These are phyloP conservation scores for Chrosomus eos DNA, from an alignment of 2,797 vertebrate species.

Conservation along the genomic window DNA sequence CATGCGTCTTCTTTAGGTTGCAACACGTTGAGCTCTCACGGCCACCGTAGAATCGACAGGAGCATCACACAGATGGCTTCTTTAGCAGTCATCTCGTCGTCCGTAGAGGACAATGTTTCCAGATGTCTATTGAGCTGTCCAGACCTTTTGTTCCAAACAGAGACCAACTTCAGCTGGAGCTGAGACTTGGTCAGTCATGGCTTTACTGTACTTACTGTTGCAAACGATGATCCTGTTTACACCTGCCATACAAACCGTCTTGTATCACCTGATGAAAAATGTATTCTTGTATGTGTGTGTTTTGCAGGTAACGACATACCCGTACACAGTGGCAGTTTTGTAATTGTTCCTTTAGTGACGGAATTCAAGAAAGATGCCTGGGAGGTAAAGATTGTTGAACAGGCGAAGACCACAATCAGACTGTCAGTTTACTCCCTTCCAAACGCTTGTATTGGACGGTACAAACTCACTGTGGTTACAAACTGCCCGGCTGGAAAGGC, in stretches of 20 bases:
- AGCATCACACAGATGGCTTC: conserved; percentile 84
- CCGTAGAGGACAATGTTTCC: conserved; percentile 85
- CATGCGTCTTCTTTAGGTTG: no score
- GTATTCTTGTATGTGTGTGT: background rate
- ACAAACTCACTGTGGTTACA: conserved; percentile 80
- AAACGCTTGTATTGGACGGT: conserved; percentile 79
- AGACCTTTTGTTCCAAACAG: conserved; percentile 73
- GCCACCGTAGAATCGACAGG: no score
- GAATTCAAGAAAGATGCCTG: conserved; percentile 73
- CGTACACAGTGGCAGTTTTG: background rate
- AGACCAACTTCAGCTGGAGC: conserved; percentile 80
- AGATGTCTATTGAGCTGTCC: conserved; percentile 78
- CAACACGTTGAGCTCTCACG: no score
- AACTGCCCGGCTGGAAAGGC: conserved; percentile 67
- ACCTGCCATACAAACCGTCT: background rate
- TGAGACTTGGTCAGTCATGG: conserved; percentile 79
- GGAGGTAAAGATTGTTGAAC: conserved; percentile 77
- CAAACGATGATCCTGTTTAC: background rate
- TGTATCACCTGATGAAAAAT: background rate
- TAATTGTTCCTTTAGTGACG: conserved; percentile 77
- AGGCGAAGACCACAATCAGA: conserved; percentile 65
- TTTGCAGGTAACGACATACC: conserved; percentile 70
- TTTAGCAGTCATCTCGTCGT: conserved; percentile 80
- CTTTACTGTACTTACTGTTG: background rate
- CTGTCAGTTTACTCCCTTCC: conserved; percentile 80